Evolutionary conservation across 2,888 invertebrate genomes (phyloP).

Genomic region (Meteorus colon): DNA sequence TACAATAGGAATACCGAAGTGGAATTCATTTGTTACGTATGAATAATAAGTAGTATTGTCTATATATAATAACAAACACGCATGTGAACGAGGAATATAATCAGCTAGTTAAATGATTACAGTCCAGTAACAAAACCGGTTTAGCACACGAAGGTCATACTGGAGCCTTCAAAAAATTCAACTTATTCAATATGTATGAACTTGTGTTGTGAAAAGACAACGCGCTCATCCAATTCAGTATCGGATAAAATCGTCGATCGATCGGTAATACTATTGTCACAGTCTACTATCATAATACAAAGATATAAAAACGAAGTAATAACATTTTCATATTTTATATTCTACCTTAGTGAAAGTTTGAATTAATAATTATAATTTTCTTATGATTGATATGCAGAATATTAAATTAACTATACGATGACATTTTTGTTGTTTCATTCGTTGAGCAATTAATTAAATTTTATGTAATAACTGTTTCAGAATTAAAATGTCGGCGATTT

Average conservation of each 20-base stretch:
- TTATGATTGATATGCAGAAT: not conserved
- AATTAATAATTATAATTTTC: not conserved
- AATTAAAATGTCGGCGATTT: conserved; percentile 53
- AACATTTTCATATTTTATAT: not conserved
- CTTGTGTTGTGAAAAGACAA: not conserved
- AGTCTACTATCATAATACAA: not conserved
- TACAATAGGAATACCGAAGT: no score
- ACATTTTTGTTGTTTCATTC: not conserved
- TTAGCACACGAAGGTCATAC: not conserved
- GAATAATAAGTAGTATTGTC: not conserved
- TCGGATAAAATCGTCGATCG: not conserved
- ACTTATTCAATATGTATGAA: not conserved
- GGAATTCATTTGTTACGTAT: not conserved
- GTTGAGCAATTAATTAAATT: no score
- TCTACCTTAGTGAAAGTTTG: not conserved
- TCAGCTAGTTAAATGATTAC: not conserved
- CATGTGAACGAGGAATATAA: not conserved
- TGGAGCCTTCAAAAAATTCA: conserved; percentile 1
- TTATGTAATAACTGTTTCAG: conserved; percentile 29
- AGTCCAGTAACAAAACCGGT: conserved; percentile 2
- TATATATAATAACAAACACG: not conserved
- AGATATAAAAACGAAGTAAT: not conserved
- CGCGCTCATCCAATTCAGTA: not conserved
- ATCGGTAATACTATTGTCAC: not conserved
- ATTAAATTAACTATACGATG: not conserved